These are phyloP conservation scores for Luffia ferchaultella DNA, from an alignment of 2,888 invertebrate genomes.

Conservation along the genomic window DNA sequence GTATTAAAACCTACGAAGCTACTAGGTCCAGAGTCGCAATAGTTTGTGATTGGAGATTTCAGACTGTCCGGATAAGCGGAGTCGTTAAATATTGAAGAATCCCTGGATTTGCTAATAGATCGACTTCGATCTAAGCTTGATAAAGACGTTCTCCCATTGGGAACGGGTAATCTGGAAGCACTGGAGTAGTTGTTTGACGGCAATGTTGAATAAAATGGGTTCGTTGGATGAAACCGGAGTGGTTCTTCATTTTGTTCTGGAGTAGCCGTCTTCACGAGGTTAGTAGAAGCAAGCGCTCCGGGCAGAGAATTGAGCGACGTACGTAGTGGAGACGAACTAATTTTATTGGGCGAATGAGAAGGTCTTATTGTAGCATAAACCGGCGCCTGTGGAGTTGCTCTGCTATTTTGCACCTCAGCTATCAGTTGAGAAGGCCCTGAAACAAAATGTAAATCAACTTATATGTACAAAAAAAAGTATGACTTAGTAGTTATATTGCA, in stretches of 20 bases:
- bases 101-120: slow-evolving; percentile 31
- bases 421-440: slow-evolving; percentile 55
- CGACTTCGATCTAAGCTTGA: slow-evolving; percentile 42
- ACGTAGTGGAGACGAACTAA: slow-evolving; percentile 29
- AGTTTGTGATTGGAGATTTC: slow-evolving; percentile 35
- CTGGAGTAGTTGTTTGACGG: slow-evolving; percentile 41
- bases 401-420: slow-evolving; percentile 34
- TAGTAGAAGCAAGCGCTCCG: slow-evolving; percentile 35
- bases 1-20: slow-evolving; percentile 31
- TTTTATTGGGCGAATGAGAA: slow-evolving; percentile 32
- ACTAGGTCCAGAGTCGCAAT: slow-evolving; percentile 29
- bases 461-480: too few relatives aligned
- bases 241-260: slow-evolving; percentile 28
- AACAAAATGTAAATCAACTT: too few relatives aligned
- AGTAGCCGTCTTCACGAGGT: slow-evolving; percentile 37
- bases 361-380: slow-evolving; percentile 53
- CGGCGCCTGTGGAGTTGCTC: slow-evolving; percentile 47
- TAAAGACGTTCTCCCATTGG: slow-evolving; percentile 38
- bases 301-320: slow-evolving; percentile 39
- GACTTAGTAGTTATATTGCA: too few relatives aligned
- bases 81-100: slow-evolving; percentile 15
- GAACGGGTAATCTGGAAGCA: slow-evolving; percentile 52
- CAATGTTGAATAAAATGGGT: slow-evolving; percentile 57
- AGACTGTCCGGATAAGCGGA: slow-evolving; percentile 27
- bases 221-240: slow-evolving; percentile 50